A percentile compares a stretch with the other conserved stretches of the same genome.
phyloP scores from a whole-genome alignment of 2,797 vertebrate genomes.

The Diplodus sargus region DNA sequence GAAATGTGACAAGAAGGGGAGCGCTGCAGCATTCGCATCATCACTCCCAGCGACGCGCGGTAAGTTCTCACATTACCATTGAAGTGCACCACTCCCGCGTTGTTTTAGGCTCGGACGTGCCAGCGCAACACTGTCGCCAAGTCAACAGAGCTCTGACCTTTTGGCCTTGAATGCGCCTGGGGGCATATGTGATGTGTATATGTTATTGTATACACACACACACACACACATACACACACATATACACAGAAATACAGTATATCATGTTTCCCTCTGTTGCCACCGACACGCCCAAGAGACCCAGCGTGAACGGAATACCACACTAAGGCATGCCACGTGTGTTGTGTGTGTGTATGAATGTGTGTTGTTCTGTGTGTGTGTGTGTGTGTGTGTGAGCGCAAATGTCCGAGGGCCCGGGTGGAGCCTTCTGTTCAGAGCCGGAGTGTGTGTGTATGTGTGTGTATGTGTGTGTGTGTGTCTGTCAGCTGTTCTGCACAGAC shows the following conservation, averaged over 20 bases:
- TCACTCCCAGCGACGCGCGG: slow-evolving; percentile 19
- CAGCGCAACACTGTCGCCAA: slow-evolving; percentile 43
- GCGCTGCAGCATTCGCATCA: slow-evolving; percentile 28
- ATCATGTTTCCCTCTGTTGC: slow-evolving; percentile 69
- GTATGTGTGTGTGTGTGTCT: slow-evolving; percentile 67
- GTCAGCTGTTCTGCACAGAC: slow-evolving; percentile 83
- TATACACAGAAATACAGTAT: slow-evolving; percentile 38
- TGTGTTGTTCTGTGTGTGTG: slow-evolving; percentile 35
- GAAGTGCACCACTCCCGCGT: slow-evolving; percentile 49
- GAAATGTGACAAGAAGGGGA: slow-evolving; percentile 30
- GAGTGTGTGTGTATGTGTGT: slow-evolving; percentile 71
- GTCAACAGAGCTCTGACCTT: slow-evolving; percentile 60
- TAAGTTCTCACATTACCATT: slow-evolving; percentile 37
- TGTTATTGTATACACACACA: slow-evolving; percentile 40
- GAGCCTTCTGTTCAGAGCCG: slow-evolving; percentile 75
- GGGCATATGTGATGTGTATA: slow-evolving; percentile 48
- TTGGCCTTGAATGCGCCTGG: slow-evolving; percentile 54
- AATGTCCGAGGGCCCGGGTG: slow-evolving; percentile 64
- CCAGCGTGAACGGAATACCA: slow-evolving; percentile 71
- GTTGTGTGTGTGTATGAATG: slow-evolving; percentile 24
- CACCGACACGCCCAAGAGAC: slow-evolving; percentile 73
- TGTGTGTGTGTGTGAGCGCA: slow-evolving; percentile 26
- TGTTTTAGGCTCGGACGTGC: slow-evolving; percentile 30
- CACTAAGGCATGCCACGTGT: slow-evolving; percentile 58
- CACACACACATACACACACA: slow-evolving; percentile 29